A percentile compares a stretch with the other conserved stretches of the same genome.
phyloP scores from a whole-genome alignment of 37 sponge, comb jelly and placozoan genomes.

The Halisarca cf. caerulea region DNA sequence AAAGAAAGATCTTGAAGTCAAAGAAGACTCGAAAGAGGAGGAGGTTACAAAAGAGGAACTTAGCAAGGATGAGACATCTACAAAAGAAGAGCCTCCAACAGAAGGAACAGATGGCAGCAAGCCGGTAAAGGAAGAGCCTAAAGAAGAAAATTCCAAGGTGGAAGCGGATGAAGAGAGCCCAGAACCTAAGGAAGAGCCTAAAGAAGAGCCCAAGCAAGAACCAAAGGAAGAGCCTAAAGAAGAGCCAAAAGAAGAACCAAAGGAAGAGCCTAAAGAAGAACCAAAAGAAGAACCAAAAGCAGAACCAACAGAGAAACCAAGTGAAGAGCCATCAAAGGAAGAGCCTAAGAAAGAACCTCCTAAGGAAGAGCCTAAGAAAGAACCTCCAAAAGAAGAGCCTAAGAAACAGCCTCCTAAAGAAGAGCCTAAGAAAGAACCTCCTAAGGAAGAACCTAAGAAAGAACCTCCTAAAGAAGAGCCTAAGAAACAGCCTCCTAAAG shows the following conservation, averaged over 20 bases:
- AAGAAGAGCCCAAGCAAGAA: background rate
- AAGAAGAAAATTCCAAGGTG: background rate
- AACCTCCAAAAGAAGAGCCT: background rate
- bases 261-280: background rate
- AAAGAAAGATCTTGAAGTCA: background rate
- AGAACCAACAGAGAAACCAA: background rate
- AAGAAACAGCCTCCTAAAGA: too few relatives aligned
- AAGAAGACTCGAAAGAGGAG: background rate
- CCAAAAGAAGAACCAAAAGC: background rate
- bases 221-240: background rate
- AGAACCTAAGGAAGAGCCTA: background rate
- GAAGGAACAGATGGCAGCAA: background rate
- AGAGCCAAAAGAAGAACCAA: background rate
- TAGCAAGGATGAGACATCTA: background rate
- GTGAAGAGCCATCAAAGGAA: background rate
- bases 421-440: too few relatives aligned
- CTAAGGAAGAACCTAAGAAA: too few relatives aligned
- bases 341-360: too few relatives aligned
- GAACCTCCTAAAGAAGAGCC: too few relatives aligned
- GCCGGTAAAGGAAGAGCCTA: background rate
- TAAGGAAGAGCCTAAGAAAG: background rate
- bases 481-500: too few relatives aligned
- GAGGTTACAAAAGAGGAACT: background rate
- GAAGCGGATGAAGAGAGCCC: background rate
- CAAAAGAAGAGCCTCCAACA: background rate